A percentile compares a stretch with the other conserved stretches of the same genome.
phyloP scores from a whole-genome alignment of 1,140 invertebrate species.

The Chymomyza costata region DNA sequence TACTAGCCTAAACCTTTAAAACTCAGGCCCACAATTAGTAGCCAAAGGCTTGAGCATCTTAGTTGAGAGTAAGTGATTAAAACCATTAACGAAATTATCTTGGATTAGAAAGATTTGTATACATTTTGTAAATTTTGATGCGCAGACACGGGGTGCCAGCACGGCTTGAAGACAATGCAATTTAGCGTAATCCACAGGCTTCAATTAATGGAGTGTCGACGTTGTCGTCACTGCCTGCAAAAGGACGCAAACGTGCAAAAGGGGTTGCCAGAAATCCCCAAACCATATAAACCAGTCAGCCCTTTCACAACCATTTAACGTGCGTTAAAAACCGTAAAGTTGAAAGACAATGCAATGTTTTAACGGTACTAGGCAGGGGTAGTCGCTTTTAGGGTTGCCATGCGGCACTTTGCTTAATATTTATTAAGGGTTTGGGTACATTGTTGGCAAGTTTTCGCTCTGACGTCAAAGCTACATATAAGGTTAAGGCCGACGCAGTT shows the following conservation, averaged over 20 bases:
- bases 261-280: slow-evolving; percentile 51
- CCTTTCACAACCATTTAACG: slow-evolving; percentile 4
- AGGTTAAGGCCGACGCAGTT: too few species aligned
- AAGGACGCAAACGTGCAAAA: slow-evolving; percentile 7
- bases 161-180: slow-evolving; percentile 58
- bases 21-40: neutral
- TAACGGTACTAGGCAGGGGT: too few species aligned
- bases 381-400: too few species aligned
- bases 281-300: too few species aligned
- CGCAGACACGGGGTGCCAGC: slow-evolving; percentile 43
- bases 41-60: neutral
- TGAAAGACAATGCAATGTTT: slow-evolving; percentile 1
- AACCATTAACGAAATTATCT: slow-evolving; percentile 74
- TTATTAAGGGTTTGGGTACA: too few species aligned
- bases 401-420: too few species aligned
- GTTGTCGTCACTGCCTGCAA: slow-evolving; percentile 1
- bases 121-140: slow-evolving; percentile 47
- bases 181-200: slow-evolving; percentile 71
- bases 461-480: too few species aligned
- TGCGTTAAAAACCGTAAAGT: slow-evolving; percentile 1
- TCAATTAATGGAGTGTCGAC: slow-evolving; percentile 73
- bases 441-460: too few species aligned
- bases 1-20: slow-evolving; percentile 45
- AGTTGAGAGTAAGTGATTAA: slow-evolving; percentile 68
- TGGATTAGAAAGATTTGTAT: slow-evolving; percentile 72